Base-by-base conservation (phyloP, 2,113 vertebrate species). In the Macquaria australasica region DNA sequence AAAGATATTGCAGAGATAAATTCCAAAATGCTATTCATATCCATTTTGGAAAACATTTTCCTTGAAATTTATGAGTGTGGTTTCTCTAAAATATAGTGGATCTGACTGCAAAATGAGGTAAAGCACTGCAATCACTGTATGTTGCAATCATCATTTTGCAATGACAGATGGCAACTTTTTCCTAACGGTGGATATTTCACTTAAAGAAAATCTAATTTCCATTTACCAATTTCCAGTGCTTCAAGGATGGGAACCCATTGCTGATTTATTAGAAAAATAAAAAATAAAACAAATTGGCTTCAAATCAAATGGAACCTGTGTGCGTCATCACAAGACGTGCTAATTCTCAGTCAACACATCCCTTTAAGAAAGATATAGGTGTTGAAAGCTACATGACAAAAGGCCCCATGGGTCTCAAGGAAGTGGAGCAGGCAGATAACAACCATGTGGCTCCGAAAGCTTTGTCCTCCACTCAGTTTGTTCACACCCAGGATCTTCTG, bases 341-440 rank as follows among this genome's bases (percentile, higher is more conserved):
- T 58, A 23, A 83, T 77, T 85, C n/a, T 77, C 0, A 0, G n/a
- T 74, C 43, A 79, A 51, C 48, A 34, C 48, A 37, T 70, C 60
- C 56, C 59, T 80, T 80, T 43, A 74, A 58, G 56, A 37, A 55
- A 69, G 45, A 68, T 64, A 77, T 11, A 68, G 43, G 2, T 2
- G 45, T 77, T 79, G 31, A 83, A 87, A 64, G 72, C 53, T n/a
- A 25, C 15, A 31, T 34, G 73, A 90, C 82, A 89, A 92, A 83
- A 73, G 82, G 34, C 23, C 21, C 39, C 16, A 9, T 18, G 15
- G 15, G 72, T 83, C 68, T 86, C 21, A 77, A 85, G 81, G 82
- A 89, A 90, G 85, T 87, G 85, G 63, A 41, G 43, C 21, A 8
- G 31, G 68, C 75, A 92, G 93, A 94, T 92, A 93, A 92, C 77